Percentiles rank a stretch among this genome's conserved stretches.
Evolutionary conservation across 2,797 vertebrate species (phyloP).

Genomic region (Oophaga sylvatica): DNA sequence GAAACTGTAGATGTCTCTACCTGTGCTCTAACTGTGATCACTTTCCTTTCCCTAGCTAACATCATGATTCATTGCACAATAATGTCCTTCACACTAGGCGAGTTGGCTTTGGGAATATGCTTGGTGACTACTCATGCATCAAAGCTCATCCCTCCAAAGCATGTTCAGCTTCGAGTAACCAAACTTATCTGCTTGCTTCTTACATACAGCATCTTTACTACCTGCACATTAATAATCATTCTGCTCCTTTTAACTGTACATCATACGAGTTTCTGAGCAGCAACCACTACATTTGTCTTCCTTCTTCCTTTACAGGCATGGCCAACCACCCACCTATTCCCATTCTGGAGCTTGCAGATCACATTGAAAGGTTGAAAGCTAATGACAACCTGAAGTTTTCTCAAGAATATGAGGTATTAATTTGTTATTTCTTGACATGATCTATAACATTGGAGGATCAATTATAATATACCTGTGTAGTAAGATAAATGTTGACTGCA

Average conservation of each 20-base stretch:
- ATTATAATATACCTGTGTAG: neutral
- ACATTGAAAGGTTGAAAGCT: slow-evolving; percentile 95
- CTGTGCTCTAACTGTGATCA: slow-evolving; percentile 78
- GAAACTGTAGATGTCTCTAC: slow-evolving; percentile 75
- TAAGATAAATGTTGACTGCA: neutral
- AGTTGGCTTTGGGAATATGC: slow-evolving; percentile 80
- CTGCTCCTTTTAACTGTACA: slow-evolving; percentile 64
- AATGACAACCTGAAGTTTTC: slow-evolving; percentile 99
- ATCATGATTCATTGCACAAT: slow-evolving; percentile 76
- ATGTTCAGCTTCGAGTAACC: slow-evolving; percentile 96
- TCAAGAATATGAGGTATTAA: slow-evolving; percentile 94
- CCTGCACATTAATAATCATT: slow-evolving; percentile 84
- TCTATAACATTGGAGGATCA: neutral
- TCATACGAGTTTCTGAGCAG: slow-evolving; percentile 56
- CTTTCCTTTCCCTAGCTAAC: slow-evolving; percentile 80
- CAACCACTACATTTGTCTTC: slow-evolving; percentile 60
- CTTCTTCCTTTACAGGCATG: slow-evolving; percentile 85
- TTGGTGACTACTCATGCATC: slow-evolving; percentile 88
- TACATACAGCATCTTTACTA: slow-evolving; percentile 78
- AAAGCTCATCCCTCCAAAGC: slow-evolving; percentile 85
- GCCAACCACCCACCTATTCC: slow-evolving; percentile 95
- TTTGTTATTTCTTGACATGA: neutral
- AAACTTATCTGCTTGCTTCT: slow-evolving; percentile 85
- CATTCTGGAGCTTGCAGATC: slow-evolving; percentile 94
- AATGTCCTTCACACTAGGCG: slow-evolving; percentile 85